Base-by-base conservation (phyloP, 1,140 invertebrate genomes). In the Drosophila bocqueti region DNA sequence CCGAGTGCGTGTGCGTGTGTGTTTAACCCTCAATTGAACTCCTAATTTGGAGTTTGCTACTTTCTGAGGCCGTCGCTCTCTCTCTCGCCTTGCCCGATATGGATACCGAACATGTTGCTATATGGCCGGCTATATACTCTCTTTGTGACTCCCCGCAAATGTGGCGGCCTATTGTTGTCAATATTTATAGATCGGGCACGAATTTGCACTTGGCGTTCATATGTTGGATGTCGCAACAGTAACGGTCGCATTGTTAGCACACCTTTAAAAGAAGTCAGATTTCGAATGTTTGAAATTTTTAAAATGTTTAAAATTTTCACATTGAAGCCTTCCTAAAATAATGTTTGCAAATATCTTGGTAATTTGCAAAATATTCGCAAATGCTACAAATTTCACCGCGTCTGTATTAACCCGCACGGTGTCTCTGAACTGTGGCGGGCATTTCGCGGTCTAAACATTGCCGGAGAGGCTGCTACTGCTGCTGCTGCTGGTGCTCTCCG, bases 11-110 rank as follows among this genome's bases (percentile, higher is more conserved):
- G 36, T 60, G 55, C 57, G 26, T 46, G 45, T 46, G 45, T 47
- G 63, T 21, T 36, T 74, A 74, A 60, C 74, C 75, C 74, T 38
- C 63, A 60, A 72, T 72, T 59, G 54, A 79, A 65, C 59, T 72
- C 76, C 68, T 72, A 79, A 79, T 79, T 73, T 79, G 76, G 76
- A 55, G 76, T 64, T 62, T 49, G 36, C 63, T 24, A 50, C 36
- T 46, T 55, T 60, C 49, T 64, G 83, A 90, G 84, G 84, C 86
- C 76, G 78, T 64, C 84, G 81, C 69, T 84, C 84, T 89, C 54
- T 84, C 84, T 89, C 54, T 40, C 62, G 62, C 26, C 36, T 76
- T 66, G 45, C 63, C 66, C 57, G 59, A 75, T 69, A 55, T 74
- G 73, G 73, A 36, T 46, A 34, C 64, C 36, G 67, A 67, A 31